Percentiles rank a stretch among this genome's conserved stretches.
phyloP scores from a whole-genome alignment of 2,888 invertebrate genomes.

The Tortricodes alternella region DNA sequence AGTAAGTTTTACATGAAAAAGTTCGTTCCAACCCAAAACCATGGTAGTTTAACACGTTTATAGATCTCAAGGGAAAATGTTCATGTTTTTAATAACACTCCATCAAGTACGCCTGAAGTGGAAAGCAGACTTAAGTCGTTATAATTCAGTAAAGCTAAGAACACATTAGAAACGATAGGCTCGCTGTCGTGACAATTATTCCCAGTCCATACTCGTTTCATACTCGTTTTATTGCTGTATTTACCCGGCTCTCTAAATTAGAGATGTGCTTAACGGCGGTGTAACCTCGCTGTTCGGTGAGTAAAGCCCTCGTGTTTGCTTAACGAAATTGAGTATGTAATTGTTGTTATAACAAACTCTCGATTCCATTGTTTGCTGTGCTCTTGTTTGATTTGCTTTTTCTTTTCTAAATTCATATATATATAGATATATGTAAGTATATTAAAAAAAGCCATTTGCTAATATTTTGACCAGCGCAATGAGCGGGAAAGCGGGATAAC shows the following conservation, averaged over 20 bases:
- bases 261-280: constrained; percentile 32
- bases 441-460: not conserved
- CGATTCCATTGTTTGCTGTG: constrained; percentile 40
- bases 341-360: constrained; percentile 48
- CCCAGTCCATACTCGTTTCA: constrained; percentile 52
- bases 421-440: no score
- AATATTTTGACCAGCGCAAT: no score
- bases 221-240: constrained; percentile 49
- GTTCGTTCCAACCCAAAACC: not conserved
- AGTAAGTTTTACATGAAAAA: no score
- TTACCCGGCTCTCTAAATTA: constrained; percentile 46
- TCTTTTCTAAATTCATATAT: no score
- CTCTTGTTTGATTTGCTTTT: constrained; percentile 44
- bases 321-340: constrained; percentile 52
- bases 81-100: constrained; percentile 11
- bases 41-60: not conserved
- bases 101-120: constrained; percentile 6
- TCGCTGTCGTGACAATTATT: constrained; percentile 55
- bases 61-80: constrained; percentile 11
- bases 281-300: constrained; percentile 23
- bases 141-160: constrained; percentile 60
- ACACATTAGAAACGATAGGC: constrained; percentile 55
- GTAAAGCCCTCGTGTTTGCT: constrained; percentile 41
- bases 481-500: no score
- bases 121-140: constrained; percentile 39